phyloP scores from a whole-genome alignment of 2,797 vertebrate species.

The Tauraco hartlaubi region DNA sequence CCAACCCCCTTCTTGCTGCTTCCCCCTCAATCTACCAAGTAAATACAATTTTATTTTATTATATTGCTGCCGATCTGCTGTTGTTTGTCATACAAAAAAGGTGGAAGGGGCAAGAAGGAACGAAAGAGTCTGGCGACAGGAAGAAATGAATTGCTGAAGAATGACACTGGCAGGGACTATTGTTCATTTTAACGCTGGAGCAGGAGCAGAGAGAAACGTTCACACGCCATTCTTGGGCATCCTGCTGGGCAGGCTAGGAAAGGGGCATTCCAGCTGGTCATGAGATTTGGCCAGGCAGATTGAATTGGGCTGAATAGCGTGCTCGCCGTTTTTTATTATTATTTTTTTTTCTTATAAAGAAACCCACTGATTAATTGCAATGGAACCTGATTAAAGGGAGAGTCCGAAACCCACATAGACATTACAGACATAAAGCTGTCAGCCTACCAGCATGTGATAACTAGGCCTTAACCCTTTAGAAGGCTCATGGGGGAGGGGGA shows the following conservation, averaged over 20 bases:
- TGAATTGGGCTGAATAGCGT: slow-evolving; percentile 86
- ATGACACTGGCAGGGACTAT: slow-evolving; percentile 89
- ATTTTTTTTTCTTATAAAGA: slow-evolving; percentile 66
- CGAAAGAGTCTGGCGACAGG: slow-evolving; percentile 70
- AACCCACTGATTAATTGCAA: slow-evolving; percentile 72
- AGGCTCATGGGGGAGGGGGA: background rate
- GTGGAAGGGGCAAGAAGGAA: slow-evolving; percentile 70
- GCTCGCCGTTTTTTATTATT: slow-evolving; percentile 51
- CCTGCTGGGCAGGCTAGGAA: slow-evolving; percentile 91
- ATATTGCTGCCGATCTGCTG: slow-evolving; percentile 60
- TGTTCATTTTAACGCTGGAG: slow-evolving; percentile 91
- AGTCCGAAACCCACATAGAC: slow-evolving; percentile 51
- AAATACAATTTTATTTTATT: slow-evolving; percentile 73
- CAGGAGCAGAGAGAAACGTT: slow-evolving; percentile 88
- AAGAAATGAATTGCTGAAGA: slow-evolving; percentile 84
- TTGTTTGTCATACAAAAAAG: slow-evolving; percentile 75
- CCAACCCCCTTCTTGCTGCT: background rate
- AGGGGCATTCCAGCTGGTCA: slow-evolving; percentile 88
- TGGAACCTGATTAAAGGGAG: slow-evolving; percentile 66
- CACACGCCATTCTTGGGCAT: slow-evolving; percentile 92
- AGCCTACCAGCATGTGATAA: slow-evolving; percentile 44
- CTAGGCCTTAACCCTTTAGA: slow-evolving; percentile 61
- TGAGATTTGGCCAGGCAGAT: slow-evolving; percentile 89
- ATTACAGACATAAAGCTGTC: slow-evolving; percentile 67
- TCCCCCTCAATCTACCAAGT: slow-evolving; percentile 26